Percentiles rank a stretch among this genome's conserved stretches.
Conservation (phyloP, 1,140 invertebrate genomes). For the Zaprionus capensis region DNA sequence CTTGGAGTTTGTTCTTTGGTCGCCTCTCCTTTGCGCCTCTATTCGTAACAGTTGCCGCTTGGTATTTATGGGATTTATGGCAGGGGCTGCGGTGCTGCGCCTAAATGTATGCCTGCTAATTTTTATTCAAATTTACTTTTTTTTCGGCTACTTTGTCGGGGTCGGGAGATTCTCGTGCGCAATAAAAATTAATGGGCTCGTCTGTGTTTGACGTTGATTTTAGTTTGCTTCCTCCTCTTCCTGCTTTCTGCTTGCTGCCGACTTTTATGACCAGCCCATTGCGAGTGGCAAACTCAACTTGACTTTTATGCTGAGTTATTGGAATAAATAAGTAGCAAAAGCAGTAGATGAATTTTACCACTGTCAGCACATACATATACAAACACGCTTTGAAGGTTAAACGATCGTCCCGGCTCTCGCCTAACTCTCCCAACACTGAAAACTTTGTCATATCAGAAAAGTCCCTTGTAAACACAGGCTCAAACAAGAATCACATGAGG, state of each 20-base stretch:
- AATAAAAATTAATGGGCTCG: slow-evolving; percentile 77
- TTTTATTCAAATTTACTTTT: slow-evolving; percentile 72
- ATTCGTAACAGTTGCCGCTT: slow-evolving; percentile 73
- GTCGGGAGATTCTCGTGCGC: slow-evolving; percentile 50
- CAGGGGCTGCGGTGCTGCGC: slow-evolving; percentile 32
- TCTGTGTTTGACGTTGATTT: slow-evolving; percentile 75
- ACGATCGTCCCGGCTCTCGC: background rate
- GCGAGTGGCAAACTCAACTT: slow-evolving; percentile 9
- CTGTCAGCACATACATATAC: slow-evolving; percentile 24
- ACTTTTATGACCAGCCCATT: slow-evolving; percentile 58
- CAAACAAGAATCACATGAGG: slow-evolving; percentile 4
- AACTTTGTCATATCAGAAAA: slow-evolving; percentile 26
- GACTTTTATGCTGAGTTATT: slow-evolving; percentile 55
- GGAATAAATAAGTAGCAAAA: slow-evolving; percentile 44
- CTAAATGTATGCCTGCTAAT: slow-evolving; percentile 77
- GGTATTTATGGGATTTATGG: slow-evolving; percentile 69
- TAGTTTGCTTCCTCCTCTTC: slow-evolving; percentile 56
- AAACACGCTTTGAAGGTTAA: slow-evolving; percentile 44
- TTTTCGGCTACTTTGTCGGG: slow-evolving; percentile 13
- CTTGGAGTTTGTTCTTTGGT: slow-evolving; percentile 53
- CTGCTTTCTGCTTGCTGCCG: slow-evolving; percentile 22
- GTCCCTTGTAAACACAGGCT: slow-evolving; percentile 9
- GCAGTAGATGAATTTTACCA: slow-evolving; percentile 33
- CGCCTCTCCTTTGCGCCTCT: slow-evolving; percentile 29
- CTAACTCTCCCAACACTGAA: background rate